phyloP scores from a whole-genome alignment of 2,113 vertebrate species.

The Trogon melanurus region DNA sequence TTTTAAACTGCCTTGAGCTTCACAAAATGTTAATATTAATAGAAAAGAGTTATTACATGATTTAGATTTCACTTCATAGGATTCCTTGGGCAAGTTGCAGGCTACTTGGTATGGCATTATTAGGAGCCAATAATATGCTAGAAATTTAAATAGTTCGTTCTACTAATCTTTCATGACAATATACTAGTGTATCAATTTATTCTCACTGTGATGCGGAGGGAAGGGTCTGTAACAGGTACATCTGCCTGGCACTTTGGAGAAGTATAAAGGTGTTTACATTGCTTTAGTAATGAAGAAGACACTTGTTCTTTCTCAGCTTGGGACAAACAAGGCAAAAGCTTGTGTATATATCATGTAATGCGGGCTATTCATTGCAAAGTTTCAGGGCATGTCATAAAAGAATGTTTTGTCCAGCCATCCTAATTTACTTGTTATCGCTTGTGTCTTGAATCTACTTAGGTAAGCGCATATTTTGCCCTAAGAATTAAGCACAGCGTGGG shows the following conservation, averaged over 20 bases:
- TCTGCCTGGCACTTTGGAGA: neutral
- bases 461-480: neutral
- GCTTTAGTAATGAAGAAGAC: neutral
- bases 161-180: neutral
- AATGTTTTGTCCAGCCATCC: neutral
- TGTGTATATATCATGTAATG: neutral
- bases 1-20: neutral
- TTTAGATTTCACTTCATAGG: neutral
- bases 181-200: neutral
- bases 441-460: neutral
- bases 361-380: neutral
- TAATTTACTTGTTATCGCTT: neutral
- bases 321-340: neutral
- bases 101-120: neutral
- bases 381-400: neutral
- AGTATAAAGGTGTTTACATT: neutral
- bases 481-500: neutral
- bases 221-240: neutral
- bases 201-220: neutral
- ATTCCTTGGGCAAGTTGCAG: neutral
- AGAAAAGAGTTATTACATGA: neutral
- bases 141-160: neutral
- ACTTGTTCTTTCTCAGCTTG: neutral
- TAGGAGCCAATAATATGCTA: neutral
- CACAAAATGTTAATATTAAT: neutral